A percentile compares a stretch with the other conserved stretches of the same genome.
phyloP scores from a whole-genome alignment of 2,888 invertebrate species.

The Hedya salicella region DNA sequence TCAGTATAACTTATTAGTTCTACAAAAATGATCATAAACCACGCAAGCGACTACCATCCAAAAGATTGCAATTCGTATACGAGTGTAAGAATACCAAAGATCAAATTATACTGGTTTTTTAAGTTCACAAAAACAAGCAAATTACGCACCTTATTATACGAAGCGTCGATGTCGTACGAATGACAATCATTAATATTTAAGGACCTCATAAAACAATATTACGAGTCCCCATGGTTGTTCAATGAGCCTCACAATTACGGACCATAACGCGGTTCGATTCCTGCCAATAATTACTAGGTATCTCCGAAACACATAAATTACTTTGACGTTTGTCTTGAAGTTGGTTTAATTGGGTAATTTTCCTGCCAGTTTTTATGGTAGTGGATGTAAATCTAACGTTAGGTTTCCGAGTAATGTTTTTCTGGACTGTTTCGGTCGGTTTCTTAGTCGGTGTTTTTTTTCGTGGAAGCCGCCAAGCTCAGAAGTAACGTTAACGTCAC shows the following conservation, averaged over 20 bases:
- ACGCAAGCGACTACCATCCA: not conserved
- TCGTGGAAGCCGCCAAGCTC: too few species aligned
- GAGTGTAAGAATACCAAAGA: not conserved
- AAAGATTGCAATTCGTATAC: too few species aligned
- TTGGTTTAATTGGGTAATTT: constrained; percentile 38
- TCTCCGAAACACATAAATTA: constrained; percentile 61
- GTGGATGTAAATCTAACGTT: constrained; percentile 36
- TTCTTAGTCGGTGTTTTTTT: too few species aligned
- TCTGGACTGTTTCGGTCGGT: not conserved
- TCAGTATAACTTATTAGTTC: not conserved
- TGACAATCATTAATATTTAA: constrained; percentile 79
- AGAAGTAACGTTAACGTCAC: too few species aligned
- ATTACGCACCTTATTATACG: constrained; percentile 49
- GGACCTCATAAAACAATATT: constrained; percentile 77
- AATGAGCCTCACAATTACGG: constrained; percentile 79
- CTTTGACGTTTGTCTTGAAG: constrained; percentile 51
- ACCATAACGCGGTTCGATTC: constrained; percentile 77
- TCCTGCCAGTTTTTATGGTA: constrained; percentile 29
- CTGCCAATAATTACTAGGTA: constrained; percentile 75
- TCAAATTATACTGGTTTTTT: not conserved
- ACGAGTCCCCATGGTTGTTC: constrained; percentile 74
- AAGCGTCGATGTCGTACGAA: constrained; percentile 59
- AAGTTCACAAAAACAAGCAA: constrained; percentile 39
- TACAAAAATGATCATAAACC: not conserved
- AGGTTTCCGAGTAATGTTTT: constrained; percentile 17